Conservation (phyloP, 2,888 invertebrate species). For the Drosophila picticornis region DNA sequence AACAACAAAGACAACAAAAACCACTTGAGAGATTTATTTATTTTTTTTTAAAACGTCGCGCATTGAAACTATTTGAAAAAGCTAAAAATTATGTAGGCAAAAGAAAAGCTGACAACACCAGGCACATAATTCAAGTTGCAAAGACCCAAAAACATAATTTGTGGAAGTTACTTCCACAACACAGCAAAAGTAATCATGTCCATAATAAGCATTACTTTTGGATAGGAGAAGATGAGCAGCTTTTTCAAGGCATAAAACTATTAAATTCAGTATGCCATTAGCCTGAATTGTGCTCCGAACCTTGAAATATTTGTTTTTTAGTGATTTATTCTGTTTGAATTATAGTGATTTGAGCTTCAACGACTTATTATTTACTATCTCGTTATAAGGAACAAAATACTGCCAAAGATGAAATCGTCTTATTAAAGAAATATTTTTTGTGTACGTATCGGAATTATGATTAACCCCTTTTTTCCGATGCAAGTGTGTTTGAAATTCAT, state of each 20-base stretch:
- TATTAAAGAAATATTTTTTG: not conserved
- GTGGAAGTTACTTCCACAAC: slow-evolving; percentile 6
- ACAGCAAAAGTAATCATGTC: slow-evolving; percentile 22
- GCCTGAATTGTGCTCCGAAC: not conserved
- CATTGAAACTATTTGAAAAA: slow-evolving; percentile 20
- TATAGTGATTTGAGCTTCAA: not conserved
- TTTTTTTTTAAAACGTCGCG: slow-evolving; percentile 23
- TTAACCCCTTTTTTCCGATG: too few species aligned
- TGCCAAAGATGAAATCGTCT: not conserved
- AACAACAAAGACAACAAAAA: slow-evolving; percentile 37
- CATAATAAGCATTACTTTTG: slow-evolving; percentile 15
- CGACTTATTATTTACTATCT: not conserved
- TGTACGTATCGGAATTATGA: not conserved
- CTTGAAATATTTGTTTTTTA: not conserved
- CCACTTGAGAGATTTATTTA: slow-evolving; percentile 67
- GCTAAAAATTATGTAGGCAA: slow-evolving; percentile 9
- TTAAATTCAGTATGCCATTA: not conserved
- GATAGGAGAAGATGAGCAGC: slow-evolving; percentile 1
- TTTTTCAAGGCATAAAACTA: not conserved
- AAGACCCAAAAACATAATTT: slow-evolving; percentile 16
- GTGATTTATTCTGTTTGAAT: not conserved
- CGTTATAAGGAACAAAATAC: not conserved
- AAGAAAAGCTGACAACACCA: slow-evolving; percentile 11
- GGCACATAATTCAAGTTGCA: slow-evolving; percentile 20
- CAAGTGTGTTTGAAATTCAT: not conserved